These are phyloP conservation scores for Flexamia atlantica DNA, from an alignment of 2,888 invertebrate species.

Conservation along the genomic window DNA sequence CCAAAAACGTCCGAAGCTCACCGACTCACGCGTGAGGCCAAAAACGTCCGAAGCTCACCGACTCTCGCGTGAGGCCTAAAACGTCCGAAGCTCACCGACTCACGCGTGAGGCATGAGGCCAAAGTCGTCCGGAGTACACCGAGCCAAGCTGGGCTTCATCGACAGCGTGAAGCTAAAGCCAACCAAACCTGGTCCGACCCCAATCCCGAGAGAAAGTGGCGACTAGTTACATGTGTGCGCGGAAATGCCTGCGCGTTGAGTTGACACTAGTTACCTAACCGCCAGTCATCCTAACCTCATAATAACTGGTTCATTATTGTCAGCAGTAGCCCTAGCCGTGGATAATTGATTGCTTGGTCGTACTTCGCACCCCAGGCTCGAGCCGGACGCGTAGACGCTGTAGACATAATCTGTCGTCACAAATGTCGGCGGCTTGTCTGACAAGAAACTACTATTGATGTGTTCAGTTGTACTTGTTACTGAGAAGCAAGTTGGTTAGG, in stretches of 20 bases:
- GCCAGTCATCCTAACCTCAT: conserved; percentile 43
- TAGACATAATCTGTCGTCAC: neutral
- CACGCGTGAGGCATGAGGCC: too few relatives aligned
- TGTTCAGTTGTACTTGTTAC: too few relatives aligned
- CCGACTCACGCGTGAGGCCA: too few relatives aligned
- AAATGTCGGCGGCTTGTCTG: neutral
- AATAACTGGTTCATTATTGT: conserved; percentile 4
- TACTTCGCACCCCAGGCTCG: neutral
- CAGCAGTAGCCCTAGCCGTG: neutral
- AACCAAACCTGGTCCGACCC: conserved; percentile 25
- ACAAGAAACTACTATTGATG: too few relatives aligned
- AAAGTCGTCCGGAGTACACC: too few relatives aligned
- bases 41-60: too few relatives aligned
- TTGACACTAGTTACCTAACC: conserved; percentile 40
- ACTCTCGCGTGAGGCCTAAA: too few relatives aligned
- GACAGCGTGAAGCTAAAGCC: neutral
- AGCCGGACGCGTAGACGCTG: neutral
- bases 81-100: too few relatives aligned
- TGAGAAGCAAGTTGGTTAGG: too few relatives aligned
- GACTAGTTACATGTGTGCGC: conserved; percentile 50
- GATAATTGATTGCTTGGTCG: neutral
- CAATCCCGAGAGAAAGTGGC: conserved; percentile 50
- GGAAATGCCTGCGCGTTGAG: conserved; percentile 51
- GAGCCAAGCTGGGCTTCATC: too few relatives aligned
- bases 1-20: too few relatives aligned